These are phyloP conservation scores for Catharus ustulatus DNA, from an alignment of 2,797 vertebrate genomes.

Conservation along the genomic window DNA sequence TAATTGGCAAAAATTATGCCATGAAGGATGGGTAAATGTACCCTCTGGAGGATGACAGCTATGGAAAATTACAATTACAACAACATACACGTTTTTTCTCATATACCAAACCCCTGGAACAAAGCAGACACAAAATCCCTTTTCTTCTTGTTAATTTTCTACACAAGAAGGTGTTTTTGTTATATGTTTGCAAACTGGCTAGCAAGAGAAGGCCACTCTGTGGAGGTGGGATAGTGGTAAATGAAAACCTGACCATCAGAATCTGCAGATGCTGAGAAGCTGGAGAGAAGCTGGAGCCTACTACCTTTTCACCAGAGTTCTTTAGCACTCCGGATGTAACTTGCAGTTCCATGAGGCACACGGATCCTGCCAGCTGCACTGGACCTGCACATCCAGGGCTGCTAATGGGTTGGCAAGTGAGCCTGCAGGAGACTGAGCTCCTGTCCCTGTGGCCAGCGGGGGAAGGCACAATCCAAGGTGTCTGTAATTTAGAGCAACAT, in stretches of 20 bases:
- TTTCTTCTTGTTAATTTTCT: not conserved
- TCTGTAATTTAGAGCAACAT: constrained; percentile 44
- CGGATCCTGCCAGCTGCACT: not conserved
- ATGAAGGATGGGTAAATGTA: not conserved
- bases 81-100: not conserved
- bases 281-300: not conserved
- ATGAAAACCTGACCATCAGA: not conserved
- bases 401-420: not conserved
- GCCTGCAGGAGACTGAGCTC: not conserved
- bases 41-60: not conserved
- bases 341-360: not conserved
- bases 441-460: not conserved
- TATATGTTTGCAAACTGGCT: not conserved
- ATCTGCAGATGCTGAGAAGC: not conserved
- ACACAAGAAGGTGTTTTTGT: not conserved
- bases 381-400: not conserved
- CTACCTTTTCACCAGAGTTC: not conserved
- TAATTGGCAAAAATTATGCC: not conserved
- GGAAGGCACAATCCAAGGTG: not conserved
- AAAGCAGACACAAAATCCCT: not conserved
- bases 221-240: not conserved
- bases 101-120: not conserved
- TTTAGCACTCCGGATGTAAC: not conserved
- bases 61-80: not conserved
- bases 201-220: not conserved